phyloP scores from a whole-genome alignment of 2,113 vertebrate species.

The Capra hircus region DNA sequence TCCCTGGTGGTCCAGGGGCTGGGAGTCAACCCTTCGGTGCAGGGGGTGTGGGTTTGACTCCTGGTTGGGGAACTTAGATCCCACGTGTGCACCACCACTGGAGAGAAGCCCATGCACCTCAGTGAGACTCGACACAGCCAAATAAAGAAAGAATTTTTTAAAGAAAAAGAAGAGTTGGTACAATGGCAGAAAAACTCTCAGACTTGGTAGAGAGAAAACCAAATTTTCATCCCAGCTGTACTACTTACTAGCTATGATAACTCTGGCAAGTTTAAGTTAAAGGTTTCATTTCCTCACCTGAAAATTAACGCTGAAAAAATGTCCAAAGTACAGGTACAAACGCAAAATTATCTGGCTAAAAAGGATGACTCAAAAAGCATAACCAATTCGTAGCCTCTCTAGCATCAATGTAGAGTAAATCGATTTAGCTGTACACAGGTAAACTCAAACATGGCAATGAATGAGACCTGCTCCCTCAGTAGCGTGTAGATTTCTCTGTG shows the following conservation, averaged over 20 bases:
- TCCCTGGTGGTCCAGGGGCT: background rate
- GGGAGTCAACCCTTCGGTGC: background rate
- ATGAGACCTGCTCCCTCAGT: too few relatives aligned
- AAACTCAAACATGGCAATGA: background rate
- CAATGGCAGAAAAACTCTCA: background rate
- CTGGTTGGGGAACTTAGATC: background rate
- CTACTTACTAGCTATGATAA: background rate
- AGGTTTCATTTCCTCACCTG: background rate
- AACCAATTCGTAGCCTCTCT: background rate
- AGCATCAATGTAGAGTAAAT: fast-evolving
- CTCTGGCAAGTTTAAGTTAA: background rate
- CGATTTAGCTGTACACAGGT: background rate
- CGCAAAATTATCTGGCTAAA: too few relatives aligned
- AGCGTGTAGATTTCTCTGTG: background rate
- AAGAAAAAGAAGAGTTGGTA: background rate
- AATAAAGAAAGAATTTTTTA: background rate
- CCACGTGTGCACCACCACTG: background rate
- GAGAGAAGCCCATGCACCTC: background rate
- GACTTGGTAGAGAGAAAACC: background rate
- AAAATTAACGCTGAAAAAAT: background rate
- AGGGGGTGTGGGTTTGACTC: background rate
- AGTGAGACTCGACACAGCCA: background rate
- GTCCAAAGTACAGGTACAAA: background rate
- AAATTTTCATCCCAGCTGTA: background rate
- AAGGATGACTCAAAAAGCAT: background rate